Percentiles rank a stretch among this genome's conserved stretches.
These are phyloP conservation scores for Oreochromis tanganicae DNA, from an alignment of 2,113 vertebrate species.

Conservation along the genomic window DNA sequence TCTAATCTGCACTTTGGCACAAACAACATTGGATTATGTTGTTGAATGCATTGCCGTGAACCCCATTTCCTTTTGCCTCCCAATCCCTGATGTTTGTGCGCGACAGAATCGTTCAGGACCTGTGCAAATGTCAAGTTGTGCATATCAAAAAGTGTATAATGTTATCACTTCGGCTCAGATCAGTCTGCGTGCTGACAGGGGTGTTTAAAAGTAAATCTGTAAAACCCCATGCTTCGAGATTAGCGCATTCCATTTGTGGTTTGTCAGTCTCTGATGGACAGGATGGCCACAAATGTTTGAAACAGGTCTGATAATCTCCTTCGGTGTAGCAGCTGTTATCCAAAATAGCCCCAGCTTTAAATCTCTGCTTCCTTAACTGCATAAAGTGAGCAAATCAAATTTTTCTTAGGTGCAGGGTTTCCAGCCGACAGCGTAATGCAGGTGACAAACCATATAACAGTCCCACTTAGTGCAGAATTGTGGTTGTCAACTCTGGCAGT, in stretches of 20 bases:
- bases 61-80: not conserved
- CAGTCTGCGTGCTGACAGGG: not conserved
- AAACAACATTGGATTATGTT: not conserved
- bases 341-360: not conserved
- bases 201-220: not conserved
- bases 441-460: slow-evolving; percentile 16
- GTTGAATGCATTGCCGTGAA: not conserved
- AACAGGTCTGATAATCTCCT: not conserved
- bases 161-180: not conserved
- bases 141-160: not conserved
- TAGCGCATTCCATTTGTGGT: not conserved
- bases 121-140: not conserved
- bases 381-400: not conserved
- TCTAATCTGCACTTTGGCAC: not conserved
- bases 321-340: not conserved
- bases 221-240: not conserved
- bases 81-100: not conserved
- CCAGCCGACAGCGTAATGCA: not conserved
- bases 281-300: not conserved
- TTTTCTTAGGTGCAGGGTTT: not conserved
- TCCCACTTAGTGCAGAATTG: not conserved
- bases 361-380: not conserved
- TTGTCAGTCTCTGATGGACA: not conserved
- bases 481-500: not conserved
- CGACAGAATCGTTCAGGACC: not conserved